Conservation (phyloP, 2,888 invertebrate species). For the Rhopalosiphum nymphaeae region DNA sequence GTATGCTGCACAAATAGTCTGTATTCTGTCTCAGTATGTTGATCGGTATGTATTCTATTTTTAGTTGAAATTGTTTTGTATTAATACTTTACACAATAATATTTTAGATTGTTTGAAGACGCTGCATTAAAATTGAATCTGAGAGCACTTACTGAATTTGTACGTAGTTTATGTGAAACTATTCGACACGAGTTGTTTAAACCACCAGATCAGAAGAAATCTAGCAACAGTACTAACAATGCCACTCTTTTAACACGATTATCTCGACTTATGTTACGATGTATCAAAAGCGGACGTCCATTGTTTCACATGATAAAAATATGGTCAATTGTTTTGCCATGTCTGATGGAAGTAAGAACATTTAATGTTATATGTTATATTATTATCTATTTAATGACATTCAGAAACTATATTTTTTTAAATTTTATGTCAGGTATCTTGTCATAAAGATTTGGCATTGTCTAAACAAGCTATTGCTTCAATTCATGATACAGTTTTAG, state of each 20-base stretch:
- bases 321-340: constrained; percentile 93
- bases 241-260: constrained; percentile 82
- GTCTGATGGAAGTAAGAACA: constrained; percentile 86
- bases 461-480: constrained; percentile 91
- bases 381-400: background rate
- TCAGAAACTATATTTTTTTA: background rate
- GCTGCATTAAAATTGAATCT: constrained; percentile 89
- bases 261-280: constrained; percentile 89
- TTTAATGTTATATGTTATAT: background rate
- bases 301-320: constrained; percentile 90
- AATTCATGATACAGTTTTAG: constrained; percentile 92
- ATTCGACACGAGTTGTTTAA: constrained; percentile 82
- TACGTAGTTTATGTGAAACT: constrained; percentile 86
- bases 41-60: constrained; percentile 74
- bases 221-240: constrained; percentile 67
- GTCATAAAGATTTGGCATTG: constrained; percentile 88
- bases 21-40: constrained; percentile 89
- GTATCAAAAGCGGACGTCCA: constrained; percentile 87
- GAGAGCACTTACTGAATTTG: constrained; percentile 85
- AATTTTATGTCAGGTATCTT: constrained; percentile 79
- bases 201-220: constrained; percentile 25
- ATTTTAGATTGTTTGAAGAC: constrained; percentile 83
- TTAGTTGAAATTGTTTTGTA: constrained; percentile 21
- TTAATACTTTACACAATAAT: background rate
- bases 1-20: constrained; percentile 81